Evolutionary conservation across 2,113 vertebrate species (phyloP).

Genomic region (Cyanocitta stelleri): DNA sequence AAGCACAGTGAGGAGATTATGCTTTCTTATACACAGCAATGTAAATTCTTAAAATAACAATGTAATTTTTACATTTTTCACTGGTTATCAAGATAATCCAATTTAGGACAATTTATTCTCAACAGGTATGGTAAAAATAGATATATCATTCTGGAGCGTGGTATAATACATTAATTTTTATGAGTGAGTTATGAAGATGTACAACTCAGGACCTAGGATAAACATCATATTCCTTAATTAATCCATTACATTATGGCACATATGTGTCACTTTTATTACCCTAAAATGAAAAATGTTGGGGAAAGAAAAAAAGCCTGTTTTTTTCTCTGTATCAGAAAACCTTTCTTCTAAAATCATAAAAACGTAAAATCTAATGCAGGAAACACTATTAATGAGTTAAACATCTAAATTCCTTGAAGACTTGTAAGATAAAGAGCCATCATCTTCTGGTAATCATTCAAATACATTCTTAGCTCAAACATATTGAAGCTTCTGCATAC

Average conservation of each 20-base stretch:
- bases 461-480: slow-evolving; percentile 17
- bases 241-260: slow-evolving; percentile 69
- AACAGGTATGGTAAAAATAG: slow-evolving; percentile 72
- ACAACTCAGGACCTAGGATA: slow-evolving; percentile 70
- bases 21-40: slow-evolving; percentile 35
- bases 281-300: slow-evolving; percentile 66
- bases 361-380: slow-evolving; percentile 53
- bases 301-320: not conserved
- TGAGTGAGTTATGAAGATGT: slow-evolving; percentile 74
- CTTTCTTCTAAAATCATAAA: slow-evolving; percentile 64
- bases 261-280: slow-evolving; percentile 72
- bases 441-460: slow-evolving; percentile 45
- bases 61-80: slow-evolving; percentile 51
- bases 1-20: slow-evolving; percentile 30
- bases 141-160: slow-evolving; percentile 46
- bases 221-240: slow-evolving; percentile 79
- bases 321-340: slow-evolving; percentile 42
- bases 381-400: slow-evolving; percentile 70
- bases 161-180: slow-evolving; percentile 75
- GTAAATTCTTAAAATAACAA: slow-evolving; percentile 68
- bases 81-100: slow-evolving; percentile 62
- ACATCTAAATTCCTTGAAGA: slow-evolving; percentile 58
- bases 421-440: slow-evolving; percentile 62
- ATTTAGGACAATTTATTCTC: slow-evolving; percentile 71
- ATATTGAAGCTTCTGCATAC: not conserved